Evolutionary conservation across 92 coral and sea anemone species (phyloP).

Genomic region (Desmophyllum pertusum): DNA sequence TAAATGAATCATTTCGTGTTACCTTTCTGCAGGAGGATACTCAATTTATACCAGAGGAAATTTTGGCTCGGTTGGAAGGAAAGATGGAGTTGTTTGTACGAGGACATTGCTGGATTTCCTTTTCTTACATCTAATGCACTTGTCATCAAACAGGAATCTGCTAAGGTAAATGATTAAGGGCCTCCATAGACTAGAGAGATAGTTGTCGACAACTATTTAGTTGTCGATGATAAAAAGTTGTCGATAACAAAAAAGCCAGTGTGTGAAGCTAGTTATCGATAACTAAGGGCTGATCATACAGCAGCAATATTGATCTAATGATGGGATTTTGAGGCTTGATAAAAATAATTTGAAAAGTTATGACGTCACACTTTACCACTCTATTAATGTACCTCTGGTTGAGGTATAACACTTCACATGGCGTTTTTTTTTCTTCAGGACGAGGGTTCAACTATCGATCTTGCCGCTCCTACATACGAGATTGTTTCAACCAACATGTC

Average conservation of each 20-base stretch:
- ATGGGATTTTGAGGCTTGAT: too few species aligned
- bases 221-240: too few species aligned
- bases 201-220: too few species aligned
- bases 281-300: too few species aligned
- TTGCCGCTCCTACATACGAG: conserved; percentile 41
- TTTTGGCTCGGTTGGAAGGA: conserved; percentile 95
- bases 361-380: too few species aligned
- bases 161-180: background rate
- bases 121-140: conserved; percentile 50
- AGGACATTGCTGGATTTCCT: conserved; percentile 70
- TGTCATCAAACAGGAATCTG: conserved; percentile 49
- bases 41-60: conserved; percentile 73
- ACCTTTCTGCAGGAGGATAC: conserved; percentile 64
- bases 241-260: too few species aligned
- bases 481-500: conserved; percentile 39
- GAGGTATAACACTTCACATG: too few species aligned
- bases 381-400: too few species aligned
- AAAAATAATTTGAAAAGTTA: too few species aligned
- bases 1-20: background rate
- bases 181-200: too few species aligned
- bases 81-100: conserved; percentile 72
- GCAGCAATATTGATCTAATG: too few species aligned
- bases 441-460: conserved; percentile 16
- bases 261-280: too few species aligned
- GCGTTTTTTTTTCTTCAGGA: conserved; percentile 28